Base-by-base conservation (phyloP, 2,113 vertebrate genomes). In the Lampris megalopsis region DNA sequence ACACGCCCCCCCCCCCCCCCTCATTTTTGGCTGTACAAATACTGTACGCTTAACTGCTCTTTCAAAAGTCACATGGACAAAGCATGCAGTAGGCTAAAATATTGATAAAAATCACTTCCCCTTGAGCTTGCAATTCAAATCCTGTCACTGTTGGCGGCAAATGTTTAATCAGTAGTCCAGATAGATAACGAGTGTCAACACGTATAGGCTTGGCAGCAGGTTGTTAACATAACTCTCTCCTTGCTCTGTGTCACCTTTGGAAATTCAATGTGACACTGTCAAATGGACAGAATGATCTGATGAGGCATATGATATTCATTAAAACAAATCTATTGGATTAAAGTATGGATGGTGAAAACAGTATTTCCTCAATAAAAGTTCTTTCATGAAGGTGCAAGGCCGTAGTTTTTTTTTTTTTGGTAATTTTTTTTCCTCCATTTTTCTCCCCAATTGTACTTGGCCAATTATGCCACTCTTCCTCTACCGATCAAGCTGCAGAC, bases 81-180 rank as follows among this genome's bases (percentile, higher is more conserved):
- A 43, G 5, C 52, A 4, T 40, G 47, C n/a, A 11, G 48, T 47
- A 68, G 61, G 60, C 24, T 24, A 24, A 24, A 24, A 9, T 41
- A 63, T 7, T 9, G 52, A n/a, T 63, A 63, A 61, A 24, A 11
- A 35, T 36, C 2, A n/a, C 52, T 62, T 71, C 36, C 1, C 38
- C 24, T 50, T 53, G 64, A 77, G 53, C 47, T 38, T 53, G 60
- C 6, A 7, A 59, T 75, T 66, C 6, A 64, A 9, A 75, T 65
- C 71, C 37, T 10, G 81, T 66, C 67, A 49, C 7, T 47, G 56
- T 56, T 63, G 71, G 63, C 52, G 73, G 48, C 5, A 77, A 70
- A 50, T 43, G 54, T 35, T 8, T 42, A 35, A 64, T 52, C 36
- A 60, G 37, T 43, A 45, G 50, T 24, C 3, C 13, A 2, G 36